Base-by-base conservation (phyloP, 2,797 vertebrate genomes). In the Spizella passerina region DNA sequence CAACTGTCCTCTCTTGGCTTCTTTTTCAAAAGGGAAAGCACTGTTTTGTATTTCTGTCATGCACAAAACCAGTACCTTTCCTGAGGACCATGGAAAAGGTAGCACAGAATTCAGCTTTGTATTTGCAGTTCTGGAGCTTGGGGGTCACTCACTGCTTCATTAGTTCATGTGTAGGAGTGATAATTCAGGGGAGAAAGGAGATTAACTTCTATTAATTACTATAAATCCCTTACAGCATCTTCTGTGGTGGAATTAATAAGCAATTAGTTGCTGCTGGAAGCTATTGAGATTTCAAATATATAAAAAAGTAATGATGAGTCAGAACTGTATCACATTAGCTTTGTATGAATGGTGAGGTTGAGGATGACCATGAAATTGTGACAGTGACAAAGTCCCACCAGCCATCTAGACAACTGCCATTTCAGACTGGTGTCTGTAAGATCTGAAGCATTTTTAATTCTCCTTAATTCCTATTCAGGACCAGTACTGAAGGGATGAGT, bases 231-330 rank as follows among this genome's bases (percentile, higher is more conserved):
- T 75, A 70, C 39, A 89, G 73, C 82, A 65, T 89, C 69, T 88
- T 93, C 70, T 86, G n/a, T 90, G 77, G 50, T 78, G 61, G 85
- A 86, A 95, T 94, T 96, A 93, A 88, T 91, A 93, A 95, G 84
- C 78, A 94, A 72, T 94, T 93, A 90, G 71, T 82, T 68, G 46
- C 63, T 93, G 85, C 80, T 91, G 66, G 63, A 84, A 95, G 70
- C 88, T 72, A 61, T 46, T 64, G 82, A 82, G 70, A 47, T 93
- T 92, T 94, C 57, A 86, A 92, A 82, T 19, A 5, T 43, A 26
- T 57, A 12, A 63, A 90, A 79, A 88, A 52, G 47, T 79, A 49
- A 39, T 4, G 29, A 64, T 84, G 87, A 95, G 64, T 94, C 88
- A 90, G 59, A 91, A 86, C 59, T 86, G 7, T 63, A 56, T 91